Base-by-base conservation (phyloP, 2,113 vertebrate species). In the Lagopus leucura region DNA sequence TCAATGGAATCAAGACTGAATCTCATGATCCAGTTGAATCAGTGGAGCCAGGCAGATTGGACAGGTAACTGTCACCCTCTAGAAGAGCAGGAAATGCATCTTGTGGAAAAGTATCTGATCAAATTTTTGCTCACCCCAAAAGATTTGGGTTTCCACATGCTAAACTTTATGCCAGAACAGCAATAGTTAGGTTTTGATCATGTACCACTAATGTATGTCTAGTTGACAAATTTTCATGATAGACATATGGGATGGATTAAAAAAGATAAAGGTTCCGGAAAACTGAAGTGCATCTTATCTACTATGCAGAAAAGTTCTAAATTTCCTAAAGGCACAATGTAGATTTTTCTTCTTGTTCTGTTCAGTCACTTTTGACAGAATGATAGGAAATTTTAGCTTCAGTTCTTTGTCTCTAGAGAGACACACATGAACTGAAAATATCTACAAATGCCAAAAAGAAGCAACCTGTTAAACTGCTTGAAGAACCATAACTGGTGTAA, bases 281-380 rank as follows among this genome's bases (percentile, higher is more conserved):
- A 69, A 89, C 6, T 20, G 22, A 30, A 73, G 30, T 7, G 28
- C 32, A 72, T 13, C 48, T 18, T 20, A 50, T 25, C 20, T 58
- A 54, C 11, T 18, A 20, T 5, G 32, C 4, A 40, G n/a, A 91
- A 95, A 30, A 52, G 34, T 48, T 19, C 42, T 13, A 57, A 60
- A 13, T 6, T 24, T 83, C 43, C 43, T 79, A 27, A 88, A 92
- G 28, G 16, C 8, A 85, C 36, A 79, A 76, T n/a, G 34, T 24
- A 77, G 32, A 48, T 48, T 89, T 88, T 91, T 72, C 6, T 28
- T 95, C 63, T 38, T 89, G 42, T 65, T 90, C 79, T 54, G 4
- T 76, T 82, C 84, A 82, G 42, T 66, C n/a, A 52, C 70, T 87
- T 94, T 74, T 89, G 55, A 82, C 78, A 91, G 67, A 92, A 70